Evolutionary conservation across 2,888 invertebrate species (phyloP).

Genomic region (Eristalis arbustorum): DNA sequence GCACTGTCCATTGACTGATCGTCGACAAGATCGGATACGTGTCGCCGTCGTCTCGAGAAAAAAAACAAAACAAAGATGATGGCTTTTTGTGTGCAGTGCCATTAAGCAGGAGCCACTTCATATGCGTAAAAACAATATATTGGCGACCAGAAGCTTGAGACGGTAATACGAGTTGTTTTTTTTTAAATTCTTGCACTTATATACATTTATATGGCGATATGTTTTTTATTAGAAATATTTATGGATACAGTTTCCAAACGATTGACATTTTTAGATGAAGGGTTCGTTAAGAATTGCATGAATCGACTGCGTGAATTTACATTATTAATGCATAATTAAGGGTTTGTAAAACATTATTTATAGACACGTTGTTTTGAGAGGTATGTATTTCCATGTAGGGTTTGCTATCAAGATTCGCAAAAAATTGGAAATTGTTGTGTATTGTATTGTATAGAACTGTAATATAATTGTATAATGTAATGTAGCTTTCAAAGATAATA

Average conservation of each 20-base stretch:
- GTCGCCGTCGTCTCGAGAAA: slow-evolving; percentile 17
- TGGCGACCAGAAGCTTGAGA: slow-evolving; percentile 32
- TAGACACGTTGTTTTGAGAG: too few relatives aligned
- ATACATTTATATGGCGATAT: not conserved
- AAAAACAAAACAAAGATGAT: slow-evolving; percentile 36
- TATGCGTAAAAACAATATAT: slow-evolving; percentile 47
- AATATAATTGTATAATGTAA: too few relatives aligned
- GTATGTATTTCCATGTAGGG: too few relatives aligned
- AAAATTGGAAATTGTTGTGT: too few relatives aligned
- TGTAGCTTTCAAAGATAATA: too few relatives aligned
- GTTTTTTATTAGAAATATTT: not conserved
- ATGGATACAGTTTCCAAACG: not conserved
- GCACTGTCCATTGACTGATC: slow-evolving; percentile 52
- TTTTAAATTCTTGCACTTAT: not conserved
- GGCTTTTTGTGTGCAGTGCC: slow-evolving; percentile 76
- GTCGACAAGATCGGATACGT: slow-evolving; percentile 30
- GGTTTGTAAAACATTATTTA: too few relatives aligned
- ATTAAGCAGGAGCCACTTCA: slow-evolving; percentile 75
- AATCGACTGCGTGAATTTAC: not conserved
- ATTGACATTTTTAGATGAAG: not conserved
- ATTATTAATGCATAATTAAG: not conserved
- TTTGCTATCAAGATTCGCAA: too few relatives aligned
- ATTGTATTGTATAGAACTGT: too few relatives aligned
- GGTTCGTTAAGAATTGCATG: not conserved
- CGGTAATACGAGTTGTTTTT: not conserved